phyloP scores from a whole-genome alignment of 2,113 vertebrate species.

The Gasterosteus aculeatus region DNA sequence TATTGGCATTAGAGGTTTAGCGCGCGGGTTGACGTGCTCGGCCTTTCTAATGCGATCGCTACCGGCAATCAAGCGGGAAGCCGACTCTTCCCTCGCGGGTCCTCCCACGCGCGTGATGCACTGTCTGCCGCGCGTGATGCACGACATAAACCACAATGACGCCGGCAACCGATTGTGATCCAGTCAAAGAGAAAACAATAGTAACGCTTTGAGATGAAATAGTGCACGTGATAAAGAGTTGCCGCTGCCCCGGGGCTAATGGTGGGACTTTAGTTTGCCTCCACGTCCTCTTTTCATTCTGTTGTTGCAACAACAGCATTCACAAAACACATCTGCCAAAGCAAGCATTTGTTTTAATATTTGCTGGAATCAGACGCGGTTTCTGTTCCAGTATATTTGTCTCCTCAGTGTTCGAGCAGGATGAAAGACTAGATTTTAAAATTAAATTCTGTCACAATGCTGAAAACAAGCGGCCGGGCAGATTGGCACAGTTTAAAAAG shows the following conservation, averaged over 20 bases:
- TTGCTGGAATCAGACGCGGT: neutral
- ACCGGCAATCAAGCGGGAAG: constrained; percentile 38
- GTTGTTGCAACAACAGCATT: neutral
- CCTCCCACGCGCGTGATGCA: constrained; percentile 16
- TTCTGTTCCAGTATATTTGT: neutral
- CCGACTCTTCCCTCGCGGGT: constrained; percentile 12
- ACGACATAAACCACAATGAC: constrained; percentile 11
- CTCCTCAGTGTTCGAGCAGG: neutral
- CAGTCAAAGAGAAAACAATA: constrained; percentile 11
- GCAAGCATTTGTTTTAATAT: neutral
- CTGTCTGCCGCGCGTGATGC: constrained; percentile 5
- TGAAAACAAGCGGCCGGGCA: neutral
- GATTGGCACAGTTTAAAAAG: neutral
- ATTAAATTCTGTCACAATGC: neutral
- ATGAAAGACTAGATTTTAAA: neutral
- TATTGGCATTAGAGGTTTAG: constrained; percentile 66
- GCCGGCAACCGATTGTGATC: constrained; percentile 12
- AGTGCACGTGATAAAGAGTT: neutral
- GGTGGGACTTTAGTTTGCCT: neutral
- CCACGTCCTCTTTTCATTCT: constrained; percentile 1
- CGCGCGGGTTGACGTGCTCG: constrained; percentile 39
- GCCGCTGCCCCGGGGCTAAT: neutral
- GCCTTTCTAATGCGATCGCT: constrained; percentile 57
- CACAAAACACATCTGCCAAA: neutral
- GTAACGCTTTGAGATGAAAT: constrained; percentile 15